A percentile compares a stretch with the other conserved stretches of the same genome.
Conservation (phyloP, 2,888 invertebrate genomes). For the Cybosia mesomella region DNA sequence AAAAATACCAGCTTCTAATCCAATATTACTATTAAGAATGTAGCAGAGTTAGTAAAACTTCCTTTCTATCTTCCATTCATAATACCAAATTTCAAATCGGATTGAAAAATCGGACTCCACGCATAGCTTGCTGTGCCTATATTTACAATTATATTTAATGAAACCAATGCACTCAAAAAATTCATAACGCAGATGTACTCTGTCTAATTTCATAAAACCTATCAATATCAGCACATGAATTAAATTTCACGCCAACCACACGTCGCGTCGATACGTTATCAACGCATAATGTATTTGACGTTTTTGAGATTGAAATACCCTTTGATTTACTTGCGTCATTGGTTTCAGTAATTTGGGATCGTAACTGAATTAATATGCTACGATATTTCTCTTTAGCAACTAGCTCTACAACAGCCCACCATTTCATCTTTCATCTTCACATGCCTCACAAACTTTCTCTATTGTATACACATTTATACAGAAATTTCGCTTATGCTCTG, state of each 20-base stretch:
- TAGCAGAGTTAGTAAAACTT: too few species aligned
- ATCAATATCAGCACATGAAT: conserved; percentile 20
- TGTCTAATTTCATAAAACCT: conserved; percentile 12
- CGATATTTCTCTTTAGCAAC: not conserved
- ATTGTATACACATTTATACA: too few species aligned
- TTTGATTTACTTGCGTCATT: not conserved
- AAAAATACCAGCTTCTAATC: too few species aligned
- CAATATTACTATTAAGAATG: too few species aligned
- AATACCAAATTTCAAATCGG: too few species aligned
- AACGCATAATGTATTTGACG: conserved; percentile 17
- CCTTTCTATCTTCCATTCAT: too few species aligned
- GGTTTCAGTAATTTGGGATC: not conserved
- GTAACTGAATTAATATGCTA: not conserved
- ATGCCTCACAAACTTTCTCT: not conserved
- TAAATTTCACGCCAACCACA: conserved; percentile 21
- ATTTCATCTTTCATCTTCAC: not conserved
- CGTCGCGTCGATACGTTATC: conserved; percentile 13
- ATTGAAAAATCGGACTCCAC: too few species aligned
- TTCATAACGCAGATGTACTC: not conserved
- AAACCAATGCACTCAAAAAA: not conserved
- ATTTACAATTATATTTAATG: not conserved
- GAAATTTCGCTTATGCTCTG: too few species aligned
- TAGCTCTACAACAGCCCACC: not conserved
- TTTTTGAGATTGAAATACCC: conserved; percentile 15
- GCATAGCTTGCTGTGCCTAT: too few species aligned